A percentile compares a stretch with the other conserved stretches of the same genome.
phyloP scores from a whole-genome alignment of 2,797 vertebrate genomes.

The Pteronotus mesoamericanus region DNA sequence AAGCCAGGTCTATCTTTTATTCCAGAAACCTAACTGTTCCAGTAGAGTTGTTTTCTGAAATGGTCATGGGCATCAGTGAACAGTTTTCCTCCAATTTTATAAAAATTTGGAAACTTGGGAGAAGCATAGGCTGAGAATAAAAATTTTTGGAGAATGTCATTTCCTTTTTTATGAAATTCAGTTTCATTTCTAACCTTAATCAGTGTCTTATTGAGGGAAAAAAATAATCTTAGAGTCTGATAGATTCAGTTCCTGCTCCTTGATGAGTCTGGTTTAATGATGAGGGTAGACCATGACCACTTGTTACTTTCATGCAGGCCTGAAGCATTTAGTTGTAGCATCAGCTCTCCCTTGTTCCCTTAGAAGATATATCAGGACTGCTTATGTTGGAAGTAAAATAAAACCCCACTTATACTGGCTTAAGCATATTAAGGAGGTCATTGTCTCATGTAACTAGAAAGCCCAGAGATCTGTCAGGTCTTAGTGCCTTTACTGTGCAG shows the following conservation, averaged over 20 bases:
- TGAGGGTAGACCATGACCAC: background rate
- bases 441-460: conserved; percentile 14
- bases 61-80: background rate
- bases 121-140: background rate
- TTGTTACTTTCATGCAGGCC: background rate
- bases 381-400: background rate
- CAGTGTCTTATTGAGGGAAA: background rate
- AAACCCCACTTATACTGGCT: background rate
- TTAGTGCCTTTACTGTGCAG: background rate
- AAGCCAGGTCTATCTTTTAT: background rate
- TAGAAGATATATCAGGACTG: background rate
- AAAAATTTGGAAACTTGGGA: conserved; percentile 11
- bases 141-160: background rate
- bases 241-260: background rate
- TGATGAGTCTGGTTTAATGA: background rate
- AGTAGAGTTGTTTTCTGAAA: conserved; percentile 3
- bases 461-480: background rate
- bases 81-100: background rate
- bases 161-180: background rate
- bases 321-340: background rate
- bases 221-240: background rate
- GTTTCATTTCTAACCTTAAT: background rate
- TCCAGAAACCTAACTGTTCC: background rate
- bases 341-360: conserved; percentile 1
- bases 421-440: conserved; percentile 16